Percentiles rank a stretch among this genome's conserved stretches.
These are phyloP conservation scores for Stomatorhinus walkeri DNA, from an alignment of 2,797 vertebrate species.

Conservation along the genomic window DNA sequence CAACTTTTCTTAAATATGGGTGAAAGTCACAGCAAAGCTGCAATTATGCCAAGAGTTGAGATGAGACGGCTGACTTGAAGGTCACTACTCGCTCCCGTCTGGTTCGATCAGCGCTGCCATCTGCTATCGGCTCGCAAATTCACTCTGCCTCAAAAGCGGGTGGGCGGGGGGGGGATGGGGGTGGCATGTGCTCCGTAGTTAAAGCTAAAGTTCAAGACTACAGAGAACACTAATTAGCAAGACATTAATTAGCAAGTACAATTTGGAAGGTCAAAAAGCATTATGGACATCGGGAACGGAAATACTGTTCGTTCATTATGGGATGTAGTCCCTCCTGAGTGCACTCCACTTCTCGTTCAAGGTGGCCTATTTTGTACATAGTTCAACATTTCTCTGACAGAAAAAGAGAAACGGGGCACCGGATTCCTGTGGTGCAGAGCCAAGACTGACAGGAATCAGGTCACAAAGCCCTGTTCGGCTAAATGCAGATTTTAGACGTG, in stretches of 20 bases:
- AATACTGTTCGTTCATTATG: not conserved
- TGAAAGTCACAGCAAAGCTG: slow-evolving; percentile 9
- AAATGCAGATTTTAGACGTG: slow-evolving; percentile 4
- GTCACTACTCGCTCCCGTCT: not conserved
- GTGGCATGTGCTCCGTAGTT: not conserved
- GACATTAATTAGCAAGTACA: not conserved
- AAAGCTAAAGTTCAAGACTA: not conserved
- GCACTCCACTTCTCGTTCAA: not conserved
- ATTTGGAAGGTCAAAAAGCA: not conserved
- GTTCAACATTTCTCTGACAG: not conserved
- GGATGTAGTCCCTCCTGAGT: not conserved
- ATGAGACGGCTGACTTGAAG: slow-evolving; percentile 4
- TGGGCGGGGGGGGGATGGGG: too few relatives aligned
- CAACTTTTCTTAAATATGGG: not conserved
- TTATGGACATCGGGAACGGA: not conserved
- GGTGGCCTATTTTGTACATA: slow-evolving; percentile 1
- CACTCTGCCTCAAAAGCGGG: not conserved
- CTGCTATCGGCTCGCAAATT: not conserved
- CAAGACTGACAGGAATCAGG: not conserved
- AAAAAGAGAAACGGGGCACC: not conserved
- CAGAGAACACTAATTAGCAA: not conserved
- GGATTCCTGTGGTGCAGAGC: not conserved
- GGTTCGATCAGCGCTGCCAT: not conserved
- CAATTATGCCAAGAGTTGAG: not conserved
- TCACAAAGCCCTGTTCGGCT: not conserved